Base-by-base conservation (phyloP, 2,113 vertebrate species). In the Takifugu bimaculatus region DNA sequence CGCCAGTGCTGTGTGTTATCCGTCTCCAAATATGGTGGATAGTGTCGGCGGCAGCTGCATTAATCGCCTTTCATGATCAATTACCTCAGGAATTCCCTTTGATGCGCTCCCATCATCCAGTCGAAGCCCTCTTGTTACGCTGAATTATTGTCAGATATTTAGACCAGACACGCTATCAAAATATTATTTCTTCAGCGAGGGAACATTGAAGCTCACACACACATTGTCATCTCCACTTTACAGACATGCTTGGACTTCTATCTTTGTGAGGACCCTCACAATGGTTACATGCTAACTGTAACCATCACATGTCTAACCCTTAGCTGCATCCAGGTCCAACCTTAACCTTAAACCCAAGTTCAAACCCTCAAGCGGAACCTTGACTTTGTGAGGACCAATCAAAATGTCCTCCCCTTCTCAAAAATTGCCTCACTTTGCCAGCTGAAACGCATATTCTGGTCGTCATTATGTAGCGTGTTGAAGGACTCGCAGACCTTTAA, bases 61-160 rank as follows among this genome's bases (percentile, higher is more conserved):
- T 75, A 84, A 83, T 77, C 55, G 61, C 28, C 59, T 75, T 82
- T 83, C 63, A 72, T 77, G 77, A 88, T 73, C 81, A 63, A 81
- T 78, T 75, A 78, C 68, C 65, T 58, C 52, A 54, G 25, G 69
- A 77, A 75, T 70, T 72, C 28, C 59, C 60, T 66, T 63, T 83
- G 81, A 77, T 66, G 56, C 65, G 52, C 58, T 82, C 59, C 60
- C 60, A 69, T 75, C 70, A 49, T 53, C 15, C 63, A 54, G 60
- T 11, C 20, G 28, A 60, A 79, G 67, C 43, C 44, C 57, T 61
- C 67, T 78, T 74, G 66, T 75, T 78, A 57, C 13, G 13, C 60
- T 66, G 67, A 74, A 77, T 79, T 68, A 74, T 72, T 65, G 62
- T 80, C 57, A 68, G 59, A 67, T 71, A 66, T 70, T 61, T 48